Conservation (phyloP, 2,888 invertebrate genomes). For the Celastrina argiolus region DNA sequence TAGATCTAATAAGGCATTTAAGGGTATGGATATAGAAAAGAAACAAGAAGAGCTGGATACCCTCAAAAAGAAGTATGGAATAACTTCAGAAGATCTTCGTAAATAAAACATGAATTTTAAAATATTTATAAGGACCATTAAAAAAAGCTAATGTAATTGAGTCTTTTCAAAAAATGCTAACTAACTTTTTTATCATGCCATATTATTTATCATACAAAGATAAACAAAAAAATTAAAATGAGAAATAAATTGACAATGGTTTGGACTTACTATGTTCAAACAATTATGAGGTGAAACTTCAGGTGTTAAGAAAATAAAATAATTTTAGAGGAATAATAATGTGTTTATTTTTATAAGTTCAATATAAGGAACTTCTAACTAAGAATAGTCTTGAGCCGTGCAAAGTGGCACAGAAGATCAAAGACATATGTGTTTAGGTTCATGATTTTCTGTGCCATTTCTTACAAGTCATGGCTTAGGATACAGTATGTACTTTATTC, state of each 20-base stretch:
- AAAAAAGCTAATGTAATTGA: not conserved
- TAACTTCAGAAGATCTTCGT: slow-evolving; percentile 77
- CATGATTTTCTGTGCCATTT: no score
- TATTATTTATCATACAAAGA: not conserved
- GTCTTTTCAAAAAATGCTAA: not conserved
- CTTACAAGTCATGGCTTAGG: no score
- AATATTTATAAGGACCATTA: not conserved
- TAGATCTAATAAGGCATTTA: slow-evolving; percentile 97
- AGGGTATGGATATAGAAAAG: slow-evolving; percentile 95
- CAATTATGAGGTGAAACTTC: not conserved
- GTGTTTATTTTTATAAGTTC: slow-evolving; percentile 14
- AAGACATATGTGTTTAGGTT: no score
- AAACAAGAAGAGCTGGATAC: slow-evolving; percentile 97
- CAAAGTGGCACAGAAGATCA: no score
- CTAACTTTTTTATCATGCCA: no score
- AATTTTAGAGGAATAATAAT: slow-evolving; percentile 6
- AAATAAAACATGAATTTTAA: slow-evolving; percentile 47
- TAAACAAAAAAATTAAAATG: not conserved
- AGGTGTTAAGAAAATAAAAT: not conserved
- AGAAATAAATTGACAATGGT: not conserved
- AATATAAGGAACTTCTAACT: slow-evolving; percentile 4
- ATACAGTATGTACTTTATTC: not conserved
- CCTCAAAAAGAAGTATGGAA: slow-evolving; percentile 95
- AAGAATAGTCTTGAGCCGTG: no score
- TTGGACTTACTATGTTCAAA: not conserved